Evolutionary conservation across 2,888 invertebrate genomes (phyloP).

Genomic region (Shargacucullia verbasci): DNA sequence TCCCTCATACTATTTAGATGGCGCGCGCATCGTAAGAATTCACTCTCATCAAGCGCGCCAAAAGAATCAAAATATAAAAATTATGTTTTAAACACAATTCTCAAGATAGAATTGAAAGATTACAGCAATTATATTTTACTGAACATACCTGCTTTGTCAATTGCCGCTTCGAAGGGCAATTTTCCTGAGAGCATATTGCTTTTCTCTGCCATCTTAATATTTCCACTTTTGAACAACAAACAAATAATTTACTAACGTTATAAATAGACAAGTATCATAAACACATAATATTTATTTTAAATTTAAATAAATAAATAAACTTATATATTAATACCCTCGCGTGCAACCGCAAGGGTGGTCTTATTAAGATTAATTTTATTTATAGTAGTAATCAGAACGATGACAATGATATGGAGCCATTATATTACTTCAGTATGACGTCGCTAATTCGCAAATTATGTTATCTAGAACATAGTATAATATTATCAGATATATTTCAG

Average conservation of each 20-base stretch:
- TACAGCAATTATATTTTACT: background rate
- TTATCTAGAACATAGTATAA: constrained; percentile 11
- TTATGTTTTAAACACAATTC: too few species aligned
- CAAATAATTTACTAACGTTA: background rate
- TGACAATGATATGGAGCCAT: constrained; percentile 20
- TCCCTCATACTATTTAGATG: too few species aligned
- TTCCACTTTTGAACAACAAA: too few species aligned
- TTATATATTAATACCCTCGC: constrained; percentile 8
- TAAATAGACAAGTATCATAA: background rate
- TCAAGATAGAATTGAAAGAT: too few species aligned
- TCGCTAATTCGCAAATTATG: constrained; percentile 16
- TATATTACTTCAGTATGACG: constrained; percentile 13
- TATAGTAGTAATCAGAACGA: constrained; percentile 7
- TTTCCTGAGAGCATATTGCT: constrained; percentile 36
- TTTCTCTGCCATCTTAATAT: too few species aligned
- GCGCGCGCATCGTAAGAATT: too few species aligned
- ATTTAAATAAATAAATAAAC: background rate
- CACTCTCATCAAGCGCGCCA: too few species aligned
- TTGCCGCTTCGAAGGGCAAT: constrained; percentile 66
- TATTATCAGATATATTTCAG: too few species aligned
- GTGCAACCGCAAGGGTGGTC: constrained; percentile 20
- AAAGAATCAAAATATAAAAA: too few species aligned
- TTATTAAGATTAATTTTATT: constrained; percentile 22
- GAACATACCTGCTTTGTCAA: constrained; percentile 66
- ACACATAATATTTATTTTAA: background rate